These are phyloP conservation scores for Myripristis murdjan DNA, from an alignment of 2,797 vertebrate species.

Conservation along the genomic window DNA sequence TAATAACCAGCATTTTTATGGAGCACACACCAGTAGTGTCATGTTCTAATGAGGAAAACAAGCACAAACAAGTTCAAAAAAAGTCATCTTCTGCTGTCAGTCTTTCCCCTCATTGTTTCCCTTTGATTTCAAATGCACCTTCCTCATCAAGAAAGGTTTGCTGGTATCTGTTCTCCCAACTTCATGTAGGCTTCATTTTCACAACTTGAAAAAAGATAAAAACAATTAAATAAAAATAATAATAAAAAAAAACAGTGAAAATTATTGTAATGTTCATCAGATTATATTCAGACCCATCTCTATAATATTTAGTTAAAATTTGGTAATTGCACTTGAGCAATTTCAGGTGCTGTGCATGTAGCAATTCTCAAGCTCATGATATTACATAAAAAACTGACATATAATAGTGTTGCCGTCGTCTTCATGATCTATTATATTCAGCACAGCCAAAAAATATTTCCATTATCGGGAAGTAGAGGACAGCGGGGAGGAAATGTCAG, in stretches of 20 bases:
- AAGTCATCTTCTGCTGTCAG: conserved; percentile 48
- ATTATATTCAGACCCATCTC: too few species aligned
- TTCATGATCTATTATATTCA: conserved; percentile 46
- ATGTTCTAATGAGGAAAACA: conserved; percentile 68
- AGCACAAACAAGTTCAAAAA: conserved; percentile 62
- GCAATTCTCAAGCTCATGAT: conserved; percentile 9
- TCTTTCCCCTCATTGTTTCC: conserved; percentile 35
- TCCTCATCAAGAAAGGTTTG: conserved; percentile 61
- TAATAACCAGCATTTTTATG: conserved; percentile 65
- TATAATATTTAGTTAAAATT: not conserved
- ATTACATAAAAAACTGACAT: conserved; percentile 24
- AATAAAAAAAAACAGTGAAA: conserved; percentile 19
- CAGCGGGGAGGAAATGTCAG: conserved; percentile 61
- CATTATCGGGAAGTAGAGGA: conserved; percentile 54
- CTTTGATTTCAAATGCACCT: conserved; percentile 53
- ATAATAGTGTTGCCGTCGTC: conserved; percentile 19
- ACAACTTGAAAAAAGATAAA: conserved; percentile 35
- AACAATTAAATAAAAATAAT: too few species aligned
- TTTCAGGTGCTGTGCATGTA: conserved; percentile 3
- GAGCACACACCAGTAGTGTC: conserved; percentile 55
- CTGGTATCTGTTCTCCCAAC: conserved; percentile 69
- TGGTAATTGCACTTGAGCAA: not conserved
- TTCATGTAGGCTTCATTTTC: conserved; percentile 29
- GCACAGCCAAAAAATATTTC: conserved; percentile 30
- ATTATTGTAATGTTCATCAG: not conserved